Conservation (phyloP, 2,113 vertebrate genomes). For the Tragelaphus scriptus region DNA sequence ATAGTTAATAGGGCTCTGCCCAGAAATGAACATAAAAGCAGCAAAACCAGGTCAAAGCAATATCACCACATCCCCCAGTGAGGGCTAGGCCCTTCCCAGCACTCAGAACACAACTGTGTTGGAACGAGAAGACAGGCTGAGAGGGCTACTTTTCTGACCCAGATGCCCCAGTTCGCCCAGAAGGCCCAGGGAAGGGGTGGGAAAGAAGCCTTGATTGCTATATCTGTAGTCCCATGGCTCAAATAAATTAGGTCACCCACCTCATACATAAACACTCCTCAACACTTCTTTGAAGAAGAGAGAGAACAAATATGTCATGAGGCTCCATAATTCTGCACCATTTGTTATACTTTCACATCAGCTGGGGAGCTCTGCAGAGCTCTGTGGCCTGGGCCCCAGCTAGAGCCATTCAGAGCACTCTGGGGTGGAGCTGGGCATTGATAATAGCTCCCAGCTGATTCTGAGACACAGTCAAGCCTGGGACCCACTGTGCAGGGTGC, state of each 20-base stretch:
- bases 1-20: not conserved
- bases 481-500: not conserved
- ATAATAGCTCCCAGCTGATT: not conserved
- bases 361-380: not conserved
- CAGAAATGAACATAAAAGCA: constrained; percentile 11
- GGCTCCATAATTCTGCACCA: not conserved
- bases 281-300: not conserved
- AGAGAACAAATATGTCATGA: not conserved
- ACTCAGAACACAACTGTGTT: not conserved
- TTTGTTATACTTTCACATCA: not conserved
- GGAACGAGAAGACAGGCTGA: not conserved
- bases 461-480: not conserved
- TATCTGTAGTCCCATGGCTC: not conserved
- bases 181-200: not conserved
- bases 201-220: not conserved
- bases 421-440: not conserved
- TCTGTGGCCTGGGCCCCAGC: not conserved
- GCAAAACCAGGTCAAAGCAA: constrained; percentile 43
- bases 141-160: not conserved
- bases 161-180: constrained; percentile 30
- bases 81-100: not conserved
- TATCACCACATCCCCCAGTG: not conserved
- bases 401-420: not conserved
- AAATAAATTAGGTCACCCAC: constrained; percentile 34
- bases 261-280: constrained; percentile 31